Conservation (phyloP, 2,113 vertebrate genomes). For the Chaetorhynchus papuensis region DNA sequence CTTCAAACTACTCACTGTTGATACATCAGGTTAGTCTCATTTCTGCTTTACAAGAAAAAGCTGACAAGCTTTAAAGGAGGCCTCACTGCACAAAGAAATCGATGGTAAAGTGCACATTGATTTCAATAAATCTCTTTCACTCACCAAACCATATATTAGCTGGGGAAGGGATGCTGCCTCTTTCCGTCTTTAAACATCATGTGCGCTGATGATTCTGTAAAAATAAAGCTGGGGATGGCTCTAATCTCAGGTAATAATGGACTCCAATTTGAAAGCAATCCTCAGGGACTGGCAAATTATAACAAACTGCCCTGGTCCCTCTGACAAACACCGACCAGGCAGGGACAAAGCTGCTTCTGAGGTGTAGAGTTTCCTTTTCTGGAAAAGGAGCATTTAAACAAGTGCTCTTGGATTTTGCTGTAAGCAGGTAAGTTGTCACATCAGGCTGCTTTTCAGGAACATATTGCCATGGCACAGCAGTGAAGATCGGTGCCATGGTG, state of each 20-base stretch:
- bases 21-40: constrained; percentile 2
- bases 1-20: neutral
- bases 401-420: neutral
- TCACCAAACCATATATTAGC: neutral
- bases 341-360: neutral
- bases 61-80: constrained; percentile 7
- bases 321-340: neutral
- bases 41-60: constrained; percentile 4
- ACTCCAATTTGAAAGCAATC: neutral
- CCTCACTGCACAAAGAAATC: constrained; percentile 2
- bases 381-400: neutral
- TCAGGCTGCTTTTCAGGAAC: neutral
- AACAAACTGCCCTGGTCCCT: neutral
- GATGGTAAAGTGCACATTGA: neutral
- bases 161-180: neutral
- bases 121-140: constrained; percentile 6
- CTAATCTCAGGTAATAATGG: neutral
- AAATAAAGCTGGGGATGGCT: neutral
- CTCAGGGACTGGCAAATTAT: neutral
- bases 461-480: neutral
- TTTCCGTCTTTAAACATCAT: neutral
- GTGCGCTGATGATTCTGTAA: neutral
- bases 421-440: neutral
- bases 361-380: neutral
- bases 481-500: neutral